Evolutionary conservation across 1,140 invertebrate genomes (phyloP), one percentile per base, ranked within the genome.

Genomic region (Cyphomyrmex costatus): DNA sequence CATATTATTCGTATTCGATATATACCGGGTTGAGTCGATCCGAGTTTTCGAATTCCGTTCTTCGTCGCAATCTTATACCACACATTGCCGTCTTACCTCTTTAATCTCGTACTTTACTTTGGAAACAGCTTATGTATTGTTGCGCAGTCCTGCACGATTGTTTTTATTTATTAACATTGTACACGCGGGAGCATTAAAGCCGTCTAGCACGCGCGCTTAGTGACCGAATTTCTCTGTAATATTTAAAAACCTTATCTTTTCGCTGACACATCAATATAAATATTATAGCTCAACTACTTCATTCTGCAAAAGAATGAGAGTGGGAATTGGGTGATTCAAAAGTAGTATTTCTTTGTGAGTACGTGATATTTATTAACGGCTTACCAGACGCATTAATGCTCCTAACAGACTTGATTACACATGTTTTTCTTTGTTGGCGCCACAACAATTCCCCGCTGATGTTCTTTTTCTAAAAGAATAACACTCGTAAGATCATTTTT

Each of bases 1-100:
- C 36, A 16, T 66, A 68, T 82, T 73, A 82, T 82, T 82, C 79
- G 79, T 82, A 82, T 82, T 82, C 79, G 79, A 82, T 73, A 71
- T 82, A 82, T 66, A 82, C 36, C 46, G 7, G 7, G 51, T 42
- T 71, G 42, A 68, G 21, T 71, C 79, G 79, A 71, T 46, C 30
- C 65, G 53, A 82, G 53, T 82, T 73, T 24, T 24, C 73, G 79
- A 82, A 73, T 82, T 73, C 46, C 53, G n/a, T 79, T 79, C 53
- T 51, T 36, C 53, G 46, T 56, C 56, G 78, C 58, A 56, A 71
- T 33, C 65, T 58, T 58, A 56, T 51, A 24, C 24, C 19, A 14
- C 19, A 14, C 36, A 19, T 73, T 71, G 12, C 30, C 36, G 5
- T 46, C 12, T 42, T 14, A 24, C 53, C 66, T 42, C 53, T 73